These are phyloP conservation scores for Coregonus sp. DNA, from an alignment of 2,797 vertebrate genomes.

Conservation along the genomic window DNA sequence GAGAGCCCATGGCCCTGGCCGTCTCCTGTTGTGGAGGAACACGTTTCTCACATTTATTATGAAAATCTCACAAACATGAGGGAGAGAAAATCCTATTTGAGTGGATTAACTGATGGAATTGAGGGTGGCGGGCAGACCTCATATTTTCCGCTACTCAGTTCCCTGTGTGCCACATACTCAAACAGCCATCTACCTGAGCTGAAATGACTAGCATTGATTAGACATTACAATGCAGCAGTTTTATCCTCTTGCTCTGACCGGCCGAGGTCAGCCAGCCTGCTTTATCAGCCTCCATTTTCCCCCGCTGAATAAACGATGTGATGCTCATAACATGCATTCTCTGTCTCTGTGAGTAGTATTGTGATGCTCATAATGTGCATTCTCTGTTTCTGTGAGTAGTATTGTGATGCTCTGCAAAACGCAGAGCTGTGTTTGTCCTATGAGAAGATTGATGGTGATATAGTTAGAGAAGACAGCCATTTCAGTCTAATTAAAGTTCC, in stretches of 20 bases:
- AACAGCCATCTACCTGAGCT: background rate
- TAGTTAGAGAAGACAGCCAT: background rate
- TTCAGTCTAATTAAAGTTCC: slow-evolving; percentile 25
- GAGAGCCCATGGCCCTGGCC: background rate
- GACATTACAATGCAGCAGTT: background rate
- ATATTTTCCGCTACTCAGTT: slow-evolving; percentile 1
- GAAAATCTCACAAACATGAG: slow-evolving; percentile 6
- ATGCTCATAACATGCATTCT: no score
- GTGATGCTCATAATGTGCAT: background rate
- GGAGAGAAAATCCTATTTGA: background rate
- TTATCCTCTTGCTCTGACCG: no score
- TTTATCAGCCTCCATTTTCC: background rate
- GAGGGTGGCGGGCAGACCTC: background rate
- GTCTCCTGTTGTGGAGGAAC: background rate
- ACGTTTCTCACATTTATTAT: background rate
- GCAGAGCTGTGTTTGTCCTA: background rate
- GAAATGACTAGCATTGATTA: slow-evolving; percentile 15
- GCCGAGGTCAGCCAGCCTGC: slow-evolving; percentile 1
- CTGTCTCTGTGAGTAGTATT: no score
- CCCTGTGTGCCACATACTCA: background rate
- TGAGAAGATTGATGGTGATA: background rate
- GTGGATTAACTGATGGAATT: slow-evolving; percentile 21
- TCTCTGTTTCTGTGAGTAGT: background rate
- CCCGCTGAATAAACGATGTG: background rate
- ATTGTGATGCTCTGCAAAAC: background rate